Evolutionary conservation across 2,888 invertebrate species (phyloP).

Genomic region (Acleris literana): DNA sequence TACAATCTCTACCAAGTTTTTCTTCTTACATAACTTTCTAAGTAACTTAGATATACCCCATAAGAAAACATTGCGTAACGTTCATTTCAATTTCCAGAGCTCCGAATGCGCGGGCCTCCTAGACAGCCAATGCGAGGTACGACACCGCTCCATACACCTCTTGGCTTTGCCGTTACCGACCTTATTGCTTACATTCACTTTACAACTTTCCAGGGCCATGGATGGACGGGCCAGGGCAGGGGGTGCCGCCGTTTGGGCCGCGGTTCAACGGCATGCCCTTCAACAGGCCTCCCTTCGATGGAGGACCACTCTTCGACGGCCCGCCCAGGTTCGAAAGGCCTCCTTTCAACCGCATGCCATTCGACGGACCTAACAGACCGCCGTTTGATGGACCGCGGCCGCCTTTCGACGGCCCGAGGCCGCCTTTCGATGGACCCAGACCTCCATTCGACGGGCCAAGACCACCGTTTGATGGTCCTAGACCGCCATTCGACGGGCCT

Average conservation of each 20-base stretch:
- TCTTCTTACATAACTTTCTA: neutral
- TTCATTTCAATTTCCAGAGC: slow-evolving; percentile 70
- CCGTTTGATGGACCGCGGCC: slow-evolving; percentile 58
- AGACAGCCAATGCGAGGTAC: slow-evolving; percentile 72
- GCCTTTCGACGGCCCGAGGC: slow-evolving; percentile 59
- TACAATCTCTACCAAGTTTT: neutral
- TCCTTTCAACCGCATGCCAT: slow-evolving; percentile 43
- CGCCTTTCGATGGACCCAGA: slow-evolving; percentile 55
- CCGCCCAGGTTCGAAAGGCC: slow-evolving; percentile 43
- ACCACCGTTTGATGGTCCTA: slow-evolving; percentile 48
- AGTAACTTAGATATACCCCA: slow-evolving; percentile 11
- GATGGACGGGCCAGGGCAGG: slow-evolving; percentile 54
- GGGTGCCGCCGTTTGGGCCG: slow-evolving; percentile 50
- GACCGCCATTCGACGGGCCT: slow-evolving; percentile 49
- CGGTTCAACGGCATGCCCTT: slow-evolving; percentile 57
- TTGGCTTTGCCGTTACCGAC: neutral
- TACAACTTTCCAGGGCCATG: slow-evolving; percentile 65
- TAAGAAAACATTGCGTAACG: slow-evolving; percentile 43
- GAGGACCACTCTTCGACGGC: slow-evolving; percentile 60
- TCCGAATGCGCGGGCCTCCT: slow-evolving; percentile 77
- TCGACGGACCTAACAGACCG: slow-evolving; percentile 57
- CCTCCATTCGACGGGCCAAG: slow-evolving; percentile 53
- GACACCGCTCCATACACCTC: slow-evolving; percentile 35
- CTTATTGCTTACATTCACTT: slow-evolving; percentile 4
- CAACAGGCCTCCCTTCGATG: slow-evolving; percentile 55